Conservation (phyloP, 2,888 invertebrate genomes). For the Lacanobia oleracea region DNA sequence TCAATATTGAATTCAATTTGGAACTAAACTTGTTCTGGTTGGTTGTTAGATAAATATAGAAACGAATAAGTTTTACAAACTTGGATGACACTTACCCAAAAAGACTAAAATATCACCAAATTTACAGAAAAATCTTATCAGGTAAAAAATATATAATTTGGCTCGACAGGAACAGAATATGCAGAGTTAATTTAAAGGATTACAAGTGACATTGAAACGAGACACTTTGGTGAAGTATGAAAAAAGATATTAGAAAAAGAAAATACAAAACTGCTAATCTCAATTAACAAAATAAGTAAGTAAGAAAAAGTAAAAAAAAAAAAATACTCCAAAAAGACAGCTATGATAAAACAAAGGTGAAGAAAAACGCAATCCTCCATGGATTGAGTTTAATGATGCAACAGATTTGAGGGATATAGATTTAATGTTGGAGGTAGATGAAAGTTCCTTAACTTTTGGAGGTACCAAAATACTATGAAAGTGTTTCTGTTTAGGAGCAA, state of each 20-base stretch:
- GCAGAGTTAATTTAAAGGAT: neutral
- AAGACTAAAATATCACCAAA: no score
- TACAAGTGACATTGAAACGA: no score
- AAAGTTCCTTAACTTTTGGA: no score
- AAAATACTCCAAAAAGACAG: neutral
- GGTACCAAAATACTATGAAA: no score
- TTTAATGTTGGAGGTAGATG: no score
- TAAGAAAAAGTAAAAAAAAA: neutral
- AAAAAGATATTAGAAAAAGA: no score
- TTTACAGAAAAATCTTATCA: conserved; percentile 1
- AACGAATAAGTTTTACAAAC: no score
- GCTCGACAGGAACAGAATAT: no score
- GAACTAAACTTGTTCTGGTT: neutral
- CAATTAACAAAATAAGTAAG: neutral
- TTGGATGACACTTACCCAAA: neutral
- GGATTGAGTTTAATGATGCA: neutral
- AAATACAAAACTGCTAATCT: neutral
- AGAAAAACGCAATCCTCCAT: neutral
- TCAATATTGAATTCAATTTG: neutral
- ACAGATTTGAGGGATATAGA: no score
- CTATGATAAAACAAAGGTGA: no score
- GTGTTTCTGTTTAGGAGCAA: no score
- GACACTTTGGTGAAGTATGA: no score
- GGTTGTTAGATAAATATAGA: neutral
- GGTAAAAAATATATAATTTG: neutral